Base-by-base conservation (phyloP, 2,113 vertebrate species). In the Natator depressus region DNA sequence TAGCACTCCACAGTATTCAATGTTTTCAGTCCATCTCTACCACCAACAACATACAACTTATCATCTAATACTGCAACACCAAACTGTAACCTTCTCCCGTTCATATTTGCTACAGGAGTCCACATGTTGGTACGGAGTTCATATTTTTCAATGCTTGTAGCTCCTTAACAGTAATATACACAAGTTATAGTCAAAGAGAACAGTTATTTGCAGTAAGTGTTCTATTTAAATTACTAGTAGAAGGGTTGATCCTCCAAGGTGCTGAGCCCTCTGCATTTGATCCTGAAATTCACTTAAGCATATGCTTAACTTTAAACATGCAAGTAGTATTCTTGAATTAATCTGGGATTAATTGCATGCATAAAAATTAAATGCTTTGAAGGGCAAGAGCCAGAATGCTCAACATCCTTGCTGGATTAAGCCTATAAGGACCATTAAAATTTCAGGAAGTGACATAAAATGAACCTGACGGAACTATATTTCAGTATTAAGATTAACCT, bases 1-100 rank as follows among this genome's bases (percentile, higher is more conserved):
- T 99, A 99, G 96, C 99, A 99, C 94, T 99, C 99, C 90, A 99
- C 99, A 1, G 99, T 99, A 97, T 99, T 99, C 82, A 99, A 98
- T 5, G 99, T 99, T 98, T 99, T 99, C 90, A 99, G 98, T 87
- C 99, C 99, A 24, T 99, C 99, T 96, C 99, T 98, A 65, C 99
- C 99, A 69, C 99, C 99, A 57, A 99, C 99, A 94, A 99, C 99
- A 31, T 99, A 99, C 42, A 99, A 98, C 42, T 99, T 99, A 75
- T 99, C 98, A 38, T 99, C 99, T 13, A 99, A 98, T 47, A 99
- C 99, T 0, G 99, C 99, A 10, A 99, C 99, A 27, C 99, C 99
- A 14, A 99, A 99, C 97, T 99, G 99, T 2, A 99, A 97, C 91
- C 99, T 98, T 84, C 99, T 98, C n/a, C 99, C 99, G 8, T 99